These are phyloP conservation scores for Notamacropus eugenii DNA, from an alignment of 2,797 vertebrate genomes.

Conservation along the genomic window DNA sequence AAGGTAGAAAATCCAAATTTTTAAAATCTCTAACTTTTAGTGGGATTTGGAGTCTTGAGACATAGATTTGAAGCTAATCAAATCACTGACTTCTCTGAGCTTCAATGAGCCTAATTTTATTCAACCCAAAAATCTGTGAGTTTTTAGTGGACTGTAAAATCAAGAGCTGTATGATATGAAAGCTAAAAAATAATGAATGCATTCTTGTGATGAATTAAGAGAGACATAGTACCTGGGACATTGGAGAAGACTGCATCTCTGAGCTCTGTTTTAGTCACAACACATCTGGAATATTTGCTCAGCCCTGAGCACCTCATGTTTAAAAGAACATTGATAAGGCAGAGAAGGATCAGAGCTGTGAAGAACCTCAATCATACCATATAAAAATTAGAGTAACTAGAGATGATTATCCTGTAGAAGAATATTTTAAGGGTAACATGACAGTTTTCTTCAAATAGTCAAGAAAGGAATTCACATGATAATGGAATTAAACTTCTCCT, in stretches of 20 bases:
- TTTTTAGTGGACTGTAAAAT: background rate
- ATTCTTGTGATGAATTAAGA: background rate
- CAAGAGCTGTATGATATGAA: background rate
- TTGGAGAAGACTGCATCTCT: background rate
- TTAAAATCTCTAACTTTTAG: background rate
- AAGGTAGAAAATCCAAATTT: background rate
- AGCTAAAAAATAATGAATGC: background rate
- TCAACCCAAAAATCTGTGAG: background rate
- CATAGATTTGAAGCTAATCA: background rate
- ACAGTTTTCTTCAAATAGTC: background rate
- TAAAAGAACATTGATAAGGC: background rate
- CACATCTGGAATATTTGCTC: background rate
- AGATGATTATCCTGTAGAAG: background rate
- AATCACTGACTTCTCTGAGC: background rate
- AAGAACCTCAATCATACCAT: background rate
- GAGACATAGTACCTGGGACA: background rate
- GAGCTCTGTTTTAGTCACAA: background rate
- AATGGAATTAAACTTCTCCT: background rate
- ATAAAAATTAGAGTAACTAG: background rate
- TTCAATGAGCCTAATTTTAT: background rate
- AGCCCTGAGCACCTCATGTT: background rate
- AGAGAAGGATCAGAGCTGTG: background rate
- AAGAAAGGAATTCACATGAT: background rate
- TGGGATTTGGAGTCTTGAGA: background rate
- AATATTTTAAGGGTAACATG: background rate